Evolutionary conservation across 2,888 invertebrate species (phyloP).

Genomic region (Ditylenchus weischeri): DNA sequence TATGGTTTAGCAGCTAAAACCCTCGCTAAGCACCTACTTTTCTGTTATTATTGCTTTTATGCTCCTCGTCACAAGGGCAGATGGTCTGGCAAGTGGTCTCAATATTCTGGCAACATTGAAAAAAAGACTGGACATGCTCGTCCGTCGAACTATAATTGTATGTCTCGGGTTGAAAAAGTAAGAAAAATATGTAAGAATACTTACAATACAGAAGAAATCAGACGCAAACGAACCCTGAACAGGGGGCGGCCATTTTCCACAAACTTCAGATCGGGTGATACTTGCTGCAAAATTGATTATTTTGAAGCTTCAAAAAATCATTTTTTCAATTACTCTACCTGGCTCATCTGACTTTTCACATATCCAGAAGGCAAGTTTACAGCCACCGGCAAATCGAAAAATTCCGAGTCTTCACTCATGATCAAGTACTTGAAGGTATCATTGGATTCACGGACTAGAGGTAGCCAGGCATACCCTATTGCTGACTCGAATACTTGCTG

Average conservation of each 20-base stretch:
- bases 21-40: not conserved
- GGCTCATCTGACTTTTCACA: conserved; percentile 69
- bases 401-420: conserved; percentile 68
- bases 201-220: conserved; percentile 78
- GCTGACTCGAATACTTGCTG: conserved; percentile 62
- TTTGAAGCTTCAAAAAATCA: no score
- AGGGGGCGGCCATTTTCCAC: conserved; percentile 85
- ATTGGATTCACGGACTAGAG: conserved; percentile 75
- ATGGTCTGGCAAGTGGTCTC: not conserved
- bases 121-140: conserved; percentile 50
- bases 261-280: conserved; percentile 84
- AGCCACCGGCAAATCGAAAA: conserved; percentile 73
- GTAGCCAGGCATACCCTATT: conserved; percentile 91
- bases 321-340: not conserved
- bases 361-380: conserved; percentile 84
- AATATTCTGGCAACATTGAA: conserved; percentile 68
- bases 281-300: conserved; percentile 63
- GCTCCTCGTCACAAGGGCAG: not conserved
- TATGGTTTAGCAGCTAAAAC: no score
- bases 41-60: not conserved
- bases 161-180: no score
- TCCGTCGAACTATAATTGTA: conserved; percentile 64
- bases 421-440: conserved; percentile 21
- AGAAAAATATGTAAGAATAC: not conserved
- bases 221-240: conserved; percentile 77